phyloP scores from a whole-genome alignment of 2,797 vertebrate species.

The Falco concolor region DNA sequence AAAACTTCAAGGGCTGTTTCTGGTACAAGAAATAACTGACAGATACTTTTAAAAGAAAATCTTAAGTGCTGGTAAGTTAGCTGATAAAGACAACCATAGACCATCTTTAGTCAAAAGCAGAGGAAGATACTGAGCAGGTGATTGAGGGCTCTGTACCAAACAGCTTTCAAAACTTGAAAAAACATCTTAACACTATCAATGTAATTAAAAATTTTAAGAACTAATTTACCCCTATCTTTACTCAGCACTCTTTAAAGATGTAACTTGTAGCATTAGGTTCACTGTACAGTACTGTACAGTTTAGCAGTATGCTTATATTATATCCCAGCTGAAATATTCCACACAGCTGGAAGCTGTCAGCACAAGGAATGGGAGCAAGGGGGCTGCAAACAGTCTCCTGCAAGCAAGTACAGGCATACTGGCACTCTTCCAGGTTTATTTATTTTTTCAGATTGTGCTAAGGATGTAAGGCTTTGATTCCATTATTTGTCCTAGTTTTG shows the following conservation, averaged over 20 bases:
- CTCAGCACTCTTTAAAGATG: background rate
- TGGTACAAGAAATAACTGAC: background rate
- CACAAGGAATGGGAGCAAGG: background rate
- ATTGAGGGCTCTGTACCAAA: background rate
- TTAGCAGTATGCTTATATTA: background rate
- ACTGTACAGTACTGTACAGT: background rate
- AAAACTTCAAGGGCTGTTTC: background rate
- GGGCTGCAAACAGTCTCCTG: background rate
- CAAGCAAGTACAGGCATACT: background rate
- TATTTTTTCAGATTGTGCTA: background rate
- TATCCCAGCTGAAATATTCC: background rate
- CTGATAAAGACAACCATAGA: background rate
- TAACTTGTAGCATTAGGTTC: background rate
- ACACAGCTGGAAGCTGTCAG: conserved; percentile 37
- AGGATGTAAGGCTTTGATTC: background rate
- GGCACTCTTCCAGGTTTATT: conserved; percentile 11
- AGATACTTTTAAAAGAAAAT: background rate
- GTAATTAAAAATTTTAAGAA: background rate
- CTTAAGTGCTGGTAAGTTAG: background rate
- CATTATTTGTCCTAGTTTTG: background rate
- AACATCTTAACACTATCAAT: background rate
- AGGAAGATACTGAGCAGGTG: background rate
- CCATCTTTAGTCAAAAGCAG: background rate
- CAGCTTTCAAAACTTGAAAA: background rate
- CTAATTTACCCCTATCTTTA: background rate